Base-by-base conservation (phyloP, 2,113 vertebrate genomes). In the Gnathonemus longibarbis region DNA sequence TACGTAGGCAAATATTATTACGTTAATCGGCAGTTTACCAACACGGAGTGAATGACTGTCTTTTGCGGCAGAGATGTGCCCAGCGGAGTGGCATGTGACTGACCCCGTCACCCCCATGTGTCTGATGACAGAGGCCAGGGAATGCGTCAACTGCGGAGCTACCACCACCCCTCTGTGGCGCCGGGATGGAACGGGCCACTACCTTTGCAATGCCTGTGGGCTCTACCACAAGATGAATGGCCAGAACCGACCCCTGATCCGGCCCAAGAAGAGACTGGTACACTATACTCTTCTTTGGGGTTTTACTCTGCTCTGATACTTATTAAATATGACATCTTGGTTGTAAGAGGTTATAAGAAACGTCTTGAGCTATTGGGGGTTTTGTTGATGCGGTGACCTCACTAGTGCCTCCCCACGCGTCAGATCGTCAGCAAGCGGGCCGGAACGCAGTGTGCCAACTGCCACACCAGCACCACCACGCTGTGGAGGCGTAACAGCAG, bases 151-250 rank as follows among this genome's bases (percentile, higher is more conserved):
- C 92, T 98, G 97, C 0, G 96, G 97, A 31, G 95, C 93, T 2
- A 96, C 94, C 0, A 95, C 95, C 39, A 96, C 97, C 52, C 95
- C 96, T 3, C 91, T 98, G 90, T 98, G 97, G 97, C 95, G 96
- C 48, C 95, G 96, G 7, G 96, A 96, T 48, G 92, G 96, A 8
- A 95, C 96, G 0, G 97, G 97, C 6, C 95, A 95, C 92, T 96
- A 97, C 92, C 95, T 97, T 70, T 98, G 97, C 83, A 96, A 97
- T 6, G 96, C 94, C 93, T 98, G 97, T 49, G 96, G 96, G 27
- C 95, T 97, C 21, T 96, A 97, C 91, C 96, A 97, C 93, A 97
- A 97, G 93, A 95, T 94, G 95, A 95, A 95, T 8, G 95, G 96
- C 35, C 96, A 97, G 91, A 97, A 97, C 91, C 91, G 94, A 66